These are phyloP conservation scores for Oryzias dopingdopingensis DNA, from an alignment of 2,797 vertebrate genomes.

Conservation along the genomic window DNA sequence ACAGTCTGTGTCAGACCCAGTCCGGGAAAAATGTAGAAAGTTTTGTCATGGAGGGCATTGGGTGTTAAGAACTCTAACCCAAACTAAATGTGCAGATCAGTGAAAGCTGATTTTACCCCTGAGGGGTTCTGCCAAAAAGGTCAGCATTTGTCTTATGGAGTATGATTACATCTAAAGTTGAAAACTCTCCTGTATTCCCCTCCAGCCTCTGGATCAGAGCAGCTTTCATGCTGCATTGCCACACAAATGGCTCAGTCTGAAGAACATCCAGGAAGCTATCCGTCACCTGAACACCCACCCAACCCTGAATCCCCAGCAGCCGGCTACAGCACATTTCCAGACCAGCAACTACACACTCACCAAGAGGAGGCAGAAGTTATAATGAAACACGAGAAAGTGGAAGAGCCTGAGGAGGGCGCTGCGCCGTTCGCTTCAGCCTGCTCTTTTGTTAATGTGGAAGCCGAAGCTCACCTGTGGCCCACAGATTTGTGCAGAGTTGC, in stretches of 20 bases:
- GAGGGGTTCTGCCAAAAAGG: too few relatives aligned
- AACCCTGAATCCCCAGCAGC: not conserved
- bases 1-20: too few relatives aligned
- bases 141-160: too few relatives aligned
- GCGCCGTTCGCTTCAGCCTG: slow-evolving; percentile 2
- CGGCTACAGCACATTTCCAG: slow-evolving; percentile 7
- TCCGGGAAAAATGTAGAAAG: too few relatives aligned
- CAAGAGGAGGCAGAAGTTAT: slow-evolving; percentile 9
- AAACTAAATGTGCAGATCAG: too few relatives aligned
- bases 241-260: slow-evolving; percentile 3
- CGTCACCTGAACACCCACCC: slow-evolving; percentile 2
- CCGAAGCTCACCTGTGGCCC: slow-evolving; percentile 35
- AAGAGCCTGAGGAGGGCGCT: slow-evolving; percentile 18
- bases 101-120: too few relatives aligned
- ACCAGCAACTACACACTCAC: slow-evolving; percentile 16
- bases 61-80: too few relatives aligned
- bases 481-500: slow-evolving; percentile 13
- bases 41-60: too few relatives aligned
- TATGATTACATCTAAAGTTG: too few relatives aligned
- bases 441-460: slow-evolving; percentile 23
- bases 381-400: slow-evolving; percentile 55
- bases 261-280: not conserved
- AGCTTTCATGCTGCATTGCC: slow-evolving; percentile 12
- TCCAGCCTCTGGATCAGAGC: slow-evolving; percentile 30
- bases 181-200: not conserved